A percentile compares a stretch with the other conserved stretches of the same genome.
phyloP scores from a whole-genome alignment of 2,888 invertebrate genomes.

The Eilema depressum region DNA sequence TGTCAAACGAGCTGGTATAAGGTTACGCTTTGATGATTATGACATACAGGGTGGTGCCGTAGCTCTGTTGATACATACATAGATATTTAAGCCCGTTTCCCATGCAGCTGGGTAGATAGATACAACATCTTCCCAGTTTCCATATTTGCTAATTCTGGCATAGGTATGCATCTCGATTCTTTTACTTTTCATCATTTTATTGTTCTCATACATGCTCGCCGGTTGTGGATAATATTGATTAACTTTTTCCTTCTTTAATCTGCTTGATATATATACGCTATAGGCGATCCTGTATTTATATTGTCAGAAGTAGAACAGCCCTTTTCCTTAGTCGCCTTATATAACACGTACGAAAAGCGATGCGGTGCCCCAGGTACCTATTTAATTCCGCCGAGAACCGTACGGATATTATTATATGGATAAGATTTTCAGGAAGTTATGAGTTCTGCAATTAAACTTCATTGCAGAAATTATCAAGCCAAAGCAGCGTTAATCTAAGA shows the following conservation, averaged over 20 bases:
- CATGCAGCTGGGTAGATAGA: not conserved
- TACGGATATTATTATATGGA: not conserved
- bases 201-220: not conserved
- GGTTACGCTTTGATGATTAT: not conserved
- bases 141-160: not conserved
- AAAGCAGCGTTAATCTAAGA: not conserved
- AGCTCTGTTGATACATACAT: not conserved
- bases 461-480: not conserved
- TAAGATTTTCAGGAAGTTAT: not conserved
- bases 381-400: not conserved
- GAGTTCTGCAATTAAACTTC: not conserved
- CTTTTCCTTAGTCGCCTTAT: not conserved
- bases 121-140: not conserved
- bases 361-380: not conserved
- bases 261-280: not conserved
- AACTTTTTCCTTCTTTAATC: no score
- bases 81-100: not conserved
- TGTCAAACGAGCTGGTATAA: not conserved
- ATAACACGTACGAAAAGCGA: not conserved
- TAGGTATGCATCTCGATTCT: no score
- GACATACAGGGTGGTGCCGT: not conserved
- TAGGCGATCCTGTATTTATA: not conserved
- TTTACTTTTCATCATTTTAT: not conserved
- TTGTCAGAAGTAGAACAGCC: not conserved
- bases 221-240: no score